Base-by-base conservation (phyloP, 2,113 vertebrate genomes). In the Euleptes europaea region DNA sequence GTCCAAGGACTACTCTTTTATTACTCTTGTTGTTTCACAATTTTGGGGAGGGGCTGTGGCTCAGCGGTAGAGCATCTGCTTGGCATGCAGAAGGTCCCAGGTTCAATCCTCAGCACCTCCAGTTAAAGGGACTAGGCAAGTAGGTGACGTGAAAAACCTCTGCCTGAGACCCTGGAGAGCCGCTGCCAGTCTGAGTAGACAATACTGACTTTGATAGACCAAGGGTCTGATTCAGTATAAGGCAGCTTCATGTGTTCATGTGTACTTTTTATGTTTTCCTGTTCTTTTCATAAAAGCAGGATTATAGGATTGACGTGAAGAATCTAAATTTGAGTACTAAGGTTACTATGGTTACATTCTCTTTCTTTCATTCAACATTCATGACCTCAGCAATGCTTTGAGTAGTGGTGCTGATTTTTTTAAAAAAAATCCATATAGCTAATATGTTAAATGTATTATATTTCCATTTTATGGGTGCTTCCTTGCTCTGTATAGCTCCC, bases 311-410 rank as follows among this genome's bases (percentile, higher is more conserved):
- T 44, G 49, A 23, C 73, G 21, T 65, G 26, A 28, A 77, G 33
- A 28, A 73, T 80, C 78, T 74, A 73, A 80, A 86, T 86, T 75
- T 65, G 74, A 66, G 33, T 66, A 51, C 57, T 26, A n/a, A 80
- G 78, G 71, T 82, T 86, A n/a, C 85, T 77, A 82, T 82, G 73
- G 85, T 82, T 69, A 86, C 60, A 80, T 90, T 85, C 3, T 1
- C 23, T 1, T 67, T 76, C 70, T 67, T 60, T 40, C 75, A 65
- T 60, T 40, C 75, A 65, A 9, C 51, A 57, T 69, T 74, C 4
- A 21, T 38, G 10, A 21, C 10, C 38, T 81, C 60, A 49, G 86
- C 28, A 84, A 51, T 19, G 23, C 78, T 44, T n/a, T 23, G 21
- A 60, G 54, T 1, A 23, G 67, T 4, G 13, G 40, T 8, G 12